phyloP scores from a whole-genome alignment of 1,140 invertebrate genomes.

The Procambarus clarkii region DNA sequence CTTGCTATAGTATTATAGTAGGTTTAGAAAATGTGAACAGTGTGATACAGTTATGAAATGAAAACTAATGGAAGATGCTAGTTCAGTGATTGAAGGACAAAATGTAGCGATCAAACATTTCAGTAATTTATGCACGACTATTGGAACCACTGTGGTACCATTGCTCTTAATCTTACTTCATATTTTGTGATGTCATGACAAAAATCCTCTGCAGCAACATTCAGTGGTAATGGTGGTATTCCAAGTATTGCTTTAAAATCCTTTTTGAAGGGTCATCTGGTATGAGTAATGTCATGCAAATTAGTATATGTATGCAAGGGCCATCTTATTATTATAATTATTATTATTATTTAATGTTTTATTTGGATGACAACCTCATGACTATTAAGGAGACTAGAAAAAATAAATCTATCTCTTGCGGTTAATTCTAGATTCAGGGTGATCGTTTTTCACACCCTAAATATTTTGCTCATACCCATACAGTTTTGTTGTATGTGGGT shows the following conservation, averaged over 20 bases:
- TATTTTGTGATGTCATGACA: neutral
- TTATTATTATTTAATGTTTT: neutral
- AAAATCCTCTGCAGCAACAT: neutral
- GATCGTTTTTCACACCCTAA: neutral
- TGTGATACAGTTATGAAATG: neutral
- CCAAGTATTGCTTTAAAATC: too few relatives aligned
- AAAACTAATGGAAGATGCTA: too few relatives aligned
- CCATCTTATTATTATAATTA: too few relatives aligned
- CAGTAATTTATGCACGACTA: neutral
- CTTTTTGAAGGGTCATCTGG: neutral
- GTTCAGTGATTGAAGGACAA: neutral
- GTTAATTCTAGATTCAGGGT: neutral
- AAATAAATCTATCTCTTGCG: neutral
- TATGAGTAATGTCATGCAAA: neutral
- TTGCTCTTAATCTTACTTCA: neutral
- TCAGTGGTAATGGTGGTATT: neutral
- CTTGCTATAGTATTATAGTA: neutral
- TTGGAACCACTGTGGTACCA: neutral
- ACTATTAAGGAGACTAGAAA: neutral
- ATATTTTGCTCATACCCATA: constrained; percentile 1
- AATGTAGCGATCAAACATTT: neutral
- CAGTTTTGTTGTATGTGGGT: neutral
- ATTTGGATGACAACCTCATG: neutral
- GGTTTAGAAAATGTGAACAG: neutral
- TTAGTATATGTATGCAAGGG: too few relatives aligned